Conservation (phyloP, 2,797 vertebrate genomes). For the Echeneis naucrates region DNA sequence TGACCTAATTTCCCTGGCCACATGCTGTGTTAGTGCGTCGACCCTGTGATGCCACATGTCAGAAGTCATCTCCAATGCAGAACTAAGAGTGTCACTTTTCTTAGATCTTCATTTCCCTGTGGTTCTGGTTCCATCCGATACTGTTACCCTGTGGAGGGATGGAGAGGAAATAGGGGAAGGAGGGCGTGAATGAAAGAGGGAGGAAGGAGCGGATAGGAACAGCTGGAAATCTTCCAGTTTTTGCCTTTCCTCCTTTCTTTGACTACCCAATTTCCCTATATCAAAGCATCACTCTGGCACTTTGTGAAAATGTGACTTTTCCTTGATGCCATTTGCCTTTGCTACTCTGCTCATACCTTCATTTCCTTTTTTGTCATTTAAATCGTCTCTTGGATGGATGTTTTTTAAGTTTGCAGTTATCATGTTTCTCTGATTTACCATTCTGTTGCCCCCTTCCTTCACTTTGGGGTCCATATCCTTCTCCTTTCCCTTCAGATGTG, state of each 20-base stretch:
- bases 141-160: slow-evolving; percentile 54
- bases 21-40: slow-evolving; percentile 65
- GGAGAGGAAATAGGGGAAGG: slow-evolving; percentile 57
- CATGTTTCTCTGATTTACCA: slow-evolving; percentile 15
- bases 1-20: slow-evolving; percentile 74
- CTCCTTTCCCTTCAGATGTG: neutral
- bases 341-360: neutral
- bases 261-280: slow-evolving; percentile 59
- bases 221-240: slow-evolving; percentile 70
- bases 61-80: slow-evolving; percentile 58
- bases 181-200: slow-evolving; percentile 37
- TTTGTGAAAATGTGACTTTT: slow-evolving; percentile 47
- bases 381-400: neutral
- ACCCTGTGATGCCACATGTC: slow-evolving; percentile 63
- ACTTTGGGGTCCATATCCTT: neutral
- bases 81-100: slow-evolving; percentile 63
- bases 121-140: slow-evolving; percentile 70
- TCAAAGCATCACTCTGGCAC: slow-evolving; percentile 66
- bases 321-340: slow-evolving; percentile 10
- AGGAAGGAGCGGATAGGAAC: slow-evolving; percentile 60
- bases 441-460: neutral
- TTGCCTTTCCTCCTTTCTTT: slow-evolving; percentile 44
- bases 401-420: neutral
- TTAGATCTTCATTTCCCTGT: slow-evolving; percentile 71
- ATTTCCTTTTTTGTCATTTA: slow-evolving; percentile 6